phyloP scores from a whole-genome alignment of 2,888 invertebrate genomes.

The Sesia bembeciformis region DNA sequence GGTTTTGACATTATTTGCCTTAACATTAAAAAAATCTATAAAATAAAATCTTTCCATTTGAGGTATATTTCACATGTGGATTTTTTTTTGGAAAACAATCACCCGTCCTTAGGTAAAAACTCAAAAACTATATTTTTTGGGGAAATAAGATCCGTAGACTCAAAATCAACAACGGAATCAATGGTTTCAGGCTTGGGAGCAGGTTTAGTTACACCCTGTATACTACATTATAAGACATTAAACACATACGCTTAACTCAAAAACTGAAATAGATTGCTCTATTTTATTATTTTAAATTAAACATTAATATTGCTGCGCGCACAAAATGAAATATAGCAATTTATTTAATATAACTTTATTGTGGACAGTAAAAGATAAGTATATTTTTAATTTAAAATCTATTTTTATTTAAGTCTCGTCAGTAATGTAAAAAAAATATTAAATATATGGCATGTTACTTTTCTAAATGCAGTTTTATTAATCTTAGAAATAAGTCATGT shows the following conservation, averaged over 20 bases:
- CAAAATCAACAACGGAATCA: too few relatives aligned
- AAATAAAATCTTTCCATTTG: too few relatives aligned
- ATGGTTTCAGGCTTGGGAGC: neutral
- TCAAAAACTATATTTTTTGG: too few relatives aligned
- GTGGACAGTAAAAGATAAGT: neutral
- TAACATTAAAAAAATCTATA: too few relatives aligned
- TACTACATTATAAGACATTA: neutral
- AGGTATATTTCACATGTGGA: too few relatives aligned
- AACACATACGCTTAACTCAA: slow-evolving; percentile 10
- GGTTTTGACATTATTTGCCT: too few relatives aligned
- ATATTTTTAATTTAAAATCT: slow-evolving; percentile 27
- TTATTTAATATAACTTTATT: slow-evolving; percentile 19
- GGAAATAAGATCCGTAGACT: too few relatives aligned
- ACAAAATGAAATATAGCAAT: slow-evolving; percentile 51
- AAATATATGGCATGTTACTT: slow-evolving; percentile 73
- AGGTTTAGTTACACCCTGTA: neutral
- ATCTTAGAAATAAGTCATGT: slow-evolving; percentile 5
- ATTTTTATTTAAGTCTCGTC: slow-evolving; percentile 45
- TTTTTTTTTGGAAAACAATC: too few relatives aligned
- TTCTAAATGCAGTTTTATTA: slow-evolving; percentile 40
- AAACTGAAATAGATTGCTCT: slow-evolving; percentile 35
- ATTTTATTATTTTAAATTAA: slow-evolving; percentile 32
- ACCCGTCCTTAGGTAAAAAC: too few relatives aligned
- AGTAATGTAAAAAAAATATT: slow-evolving; percentile 54
- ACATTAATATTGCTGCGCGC: slow-evolving; percentile 22